phyloP scores from a whole-genome alignment of 1,140 invertebrate genomes.

The Anagrus nilaparvatae region DNA sequence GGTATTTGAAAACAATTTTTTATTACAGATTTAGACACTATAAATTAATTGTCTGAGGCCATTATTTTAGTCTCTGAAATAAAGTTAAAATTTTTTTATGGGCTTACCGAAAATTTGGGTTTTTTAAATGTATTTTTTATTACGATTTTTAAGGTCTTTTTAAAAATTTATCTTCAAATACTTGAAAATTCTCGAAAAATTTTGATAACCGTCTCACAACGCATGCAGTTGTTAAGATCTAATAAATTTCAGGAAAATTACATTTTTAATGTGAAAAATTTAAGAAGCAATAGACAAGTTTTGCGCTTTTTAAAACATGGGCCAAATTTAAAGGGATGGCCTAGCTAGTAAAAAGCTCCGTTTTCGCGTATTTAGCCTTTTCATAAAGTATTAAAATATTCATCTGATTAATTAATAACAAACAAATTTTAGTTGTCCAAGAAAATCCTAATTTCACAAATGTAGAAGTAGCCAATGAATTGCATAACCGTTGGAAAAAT shows the following conservation, averaged over 20 bases:
- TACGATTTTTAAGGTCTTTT: too few species aligned
- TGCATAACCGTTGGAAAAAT: slow-evolving; percentile 36
- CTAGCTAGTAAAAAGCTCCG: not conserved
- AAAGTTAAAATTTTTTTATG: not conserved
- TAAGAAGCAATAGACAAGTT: not conserved
- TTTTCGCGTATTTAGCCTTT: too few species aligned
- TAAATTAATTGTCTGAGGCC: too few species aligned
- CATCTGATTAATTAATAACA: not conserved
- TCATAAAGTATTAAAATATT: not conserved
- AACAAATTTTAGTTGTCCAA: slow-evolving; percentile 26
- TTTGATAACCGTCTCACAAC: too few species aligned
- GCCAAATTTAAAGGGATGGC: not conserved
- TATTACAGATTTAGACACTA: too few species aligned
- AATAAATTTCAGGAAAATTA: too few species aligned
- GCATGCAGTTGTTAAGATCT: too few species aligned
- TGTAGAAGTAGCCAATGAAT: slow-evolving; percentile 30
- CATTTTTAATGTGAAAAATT: not conserved
- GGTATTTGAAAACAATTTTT: too few species aligned
- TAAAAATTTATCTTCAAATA: too few species aligned
- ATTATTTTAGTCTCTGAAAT: too few species aligned
- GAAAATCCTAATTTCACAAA: slow-evolving; percentile 33
- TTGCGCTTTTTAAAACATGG: not conserved
- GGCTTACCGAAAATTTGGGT: not conserved
- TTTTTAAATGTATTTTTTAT: not conserved
- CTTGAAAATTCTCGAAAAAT: too few species aligned